Evolutionary conservation across 2,113 vertebrate genomes (phyloP), one percentile per base, ranked within the genome.

Genomic region (Tychaedon coryphoeus): DNA sequence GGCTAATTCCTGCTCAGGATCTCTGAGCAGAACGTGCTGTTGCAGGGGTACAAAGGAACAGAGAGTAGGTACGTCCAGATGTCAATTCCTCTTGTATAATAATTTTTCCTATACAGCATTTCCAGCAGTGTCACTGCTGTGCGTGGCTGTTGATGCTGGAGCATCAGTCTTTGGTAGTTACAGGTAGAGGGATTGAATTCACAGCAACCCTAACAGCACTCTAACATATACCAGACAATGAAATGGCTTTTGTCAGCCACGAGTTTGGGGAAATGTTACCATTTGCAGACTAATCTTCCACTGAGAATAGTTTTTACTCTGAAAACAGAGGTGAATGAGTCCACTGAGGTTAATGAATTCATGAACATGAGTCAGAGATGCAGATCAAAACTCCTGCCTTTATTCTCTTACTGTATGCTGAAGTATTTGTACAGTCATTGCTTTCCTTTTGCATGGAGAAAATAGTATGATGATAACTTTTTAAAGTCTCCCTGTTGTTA

Each of bases 331-430:
- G 95, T 95, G 74, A 93, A 56, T 72, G 77, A 93, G 77, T 93
- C 89, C 66, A 76, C 40, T 42, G 70, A 95, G 73, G 56, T 93
- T 92, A 93, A 87, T 87, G 70, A 95, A 81, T 92, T 81, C 62
- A 58, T 67, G 73, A 78, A 65, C 3, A 6, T 95, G 94, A 93
- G 61, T 92, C 86, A 97, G 69, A 94, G 89, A 78, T 89, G 70
- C 24, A 86, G 84, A 92, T 94, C 83, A 91, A 64, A 89, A 75
- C 31, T 84, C 66, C 48, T 95, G 73, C 31, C 70, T 91, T 88
- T 92, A 78, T 89, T 93, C 40, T 75, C 54, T 89, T 85, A 75
- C 56, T 0, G 0, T 91, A 25, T 65, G 47, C 45, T 61, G 45
- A 82, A 90, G 25, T 67, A 84, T 91, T 91, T 75, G 36, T 85